Percentiles rank a stretch among this genome's conserved stretches.
These are phyloP conservation scores for Meteorus cinctellus DNA, from an alignment of 2,888 invertebrate species.

Conservation along the genomic window DNA sequence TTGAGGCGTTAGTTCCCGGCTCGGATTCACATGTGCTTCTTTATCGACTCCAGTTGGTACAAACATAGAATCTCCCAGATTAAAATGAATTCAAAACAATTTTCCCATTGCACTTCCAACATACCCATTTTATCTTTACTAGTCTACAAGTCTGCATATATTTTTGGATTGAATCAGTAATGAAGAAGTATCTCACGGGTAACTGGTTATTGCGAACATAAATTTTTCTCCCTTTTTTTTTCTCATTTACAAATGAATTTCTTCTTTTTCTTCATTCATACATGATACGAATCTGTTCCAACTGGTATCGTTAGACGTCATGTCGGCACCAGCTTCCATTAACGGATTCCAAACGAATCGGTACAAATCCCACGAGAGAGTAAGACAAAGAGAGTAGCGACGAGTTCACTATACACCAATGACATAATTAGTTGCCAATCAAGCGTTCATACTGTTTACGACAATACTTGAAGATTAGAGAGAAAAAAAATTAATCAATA, in stretches of 20 bases:
- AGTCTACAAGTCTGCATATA: neutral
- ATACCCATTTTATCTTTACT: neutral
- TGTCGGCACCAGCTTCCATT: conserved; percentile 40
- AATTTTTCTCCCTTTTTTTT: conserved; percentile 4
- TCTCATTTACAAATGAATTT: neutral
- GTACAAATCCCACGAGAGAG: conserved; percentile 47
- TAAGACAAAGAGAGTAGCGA: neutral
- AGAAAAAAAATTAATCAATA: conserved; percentile 12
- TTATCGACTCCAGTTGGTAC: conserved; percentile 42
- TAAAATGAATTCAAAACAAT: neutral
- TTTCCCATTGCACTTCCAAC: neutral
- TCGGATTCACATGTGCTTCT: neutral
- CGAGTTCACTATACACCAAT: conserved; percentile 29
- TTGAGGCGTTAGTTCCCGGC: conserved; percentile 45
- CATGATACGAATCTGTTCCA: conserved; percentile 15
- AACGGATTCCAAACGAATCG: conserved; percentile 43
- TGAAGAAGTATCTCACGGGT: conserved; percentile 6
- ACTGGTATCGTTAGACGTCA: conserved; percentile 31
- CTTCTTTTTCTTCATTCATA: conserved; percentile 4
- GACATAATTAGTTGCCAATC: conserved; percentile 50
- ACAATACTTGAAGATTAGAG: conserved; percentile 21
- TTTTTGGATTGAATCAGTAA: neutral
- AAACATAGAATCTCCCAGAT: neutral
- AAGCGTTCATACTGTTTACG: conserved; percentile 33
- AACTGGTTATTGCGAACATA: neutral